phyloP scores from a whole-genome alignment of 1,140 invertebrate genomes.

The Meteorus sp. region DNA sequence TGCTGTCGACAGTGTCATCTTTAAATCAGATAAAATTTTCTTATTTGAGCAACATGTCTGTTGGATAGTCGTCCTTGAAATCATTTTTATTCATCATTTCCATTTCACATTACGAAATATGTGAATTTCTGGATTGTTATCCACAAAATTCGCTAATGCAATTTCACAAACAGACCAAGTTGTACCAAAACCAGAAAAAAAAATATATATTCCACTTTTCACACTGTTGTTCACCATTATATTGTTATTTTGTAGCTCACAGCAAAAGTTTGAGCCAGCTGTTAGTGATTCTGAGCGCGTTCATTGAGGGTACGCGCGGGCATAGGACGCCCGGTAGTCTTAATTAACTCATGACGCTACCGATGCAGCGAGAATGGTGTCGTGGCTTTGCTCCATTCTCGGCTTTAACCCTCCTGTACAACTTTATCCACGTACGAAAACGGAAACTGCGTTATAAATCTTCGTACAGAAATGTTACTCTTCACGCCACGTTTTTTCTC shows the following conservation, averaged over 20 bases:
- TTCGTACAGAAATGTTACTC: neutral
- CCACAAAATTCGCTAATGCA: too few species aligned
- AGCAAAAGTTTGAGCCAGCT: conserved; percentile 6
- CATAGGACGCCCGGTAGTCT: conserved; percentile 1
- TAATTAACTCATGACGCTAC: conserved; percentile 5
- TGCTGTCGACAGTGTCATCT: too few species aligned
- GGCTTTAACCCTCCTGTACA: conserved; percentile 3
- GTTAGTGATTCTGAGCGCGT: neutral
- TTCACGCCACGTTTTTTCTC: neutral
- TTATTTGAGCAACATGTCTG: too few species aligned
- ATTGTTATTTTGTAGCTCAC: neutral
- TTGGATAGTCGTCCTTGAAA: too few species aligned
- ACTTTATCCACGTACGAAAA: too few species aligned
- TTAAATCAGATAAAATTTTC: too few species aligned
- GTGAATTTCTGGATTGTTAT: too few species aligned
- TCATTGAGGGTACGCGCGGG: neutral
- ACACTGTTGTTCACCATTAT: too few species aligned
- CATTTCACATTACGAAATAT: too few species aligned
- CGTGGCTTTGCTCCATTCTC: conserved; percentile 6
- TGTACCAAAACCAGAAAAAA: too few species aligned
- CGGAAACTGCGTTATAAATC: conserved; percentile 13
- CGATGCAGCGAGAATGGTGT: neutral
- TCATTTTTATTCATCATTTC: too few species aligned
- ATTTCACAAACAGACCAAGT: too few species aligned
- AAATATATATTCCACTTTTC: neutral